Base-by-base conservation (phyloP, 2,797 vertebrate species). In the Xerus rutilus region DNA sequence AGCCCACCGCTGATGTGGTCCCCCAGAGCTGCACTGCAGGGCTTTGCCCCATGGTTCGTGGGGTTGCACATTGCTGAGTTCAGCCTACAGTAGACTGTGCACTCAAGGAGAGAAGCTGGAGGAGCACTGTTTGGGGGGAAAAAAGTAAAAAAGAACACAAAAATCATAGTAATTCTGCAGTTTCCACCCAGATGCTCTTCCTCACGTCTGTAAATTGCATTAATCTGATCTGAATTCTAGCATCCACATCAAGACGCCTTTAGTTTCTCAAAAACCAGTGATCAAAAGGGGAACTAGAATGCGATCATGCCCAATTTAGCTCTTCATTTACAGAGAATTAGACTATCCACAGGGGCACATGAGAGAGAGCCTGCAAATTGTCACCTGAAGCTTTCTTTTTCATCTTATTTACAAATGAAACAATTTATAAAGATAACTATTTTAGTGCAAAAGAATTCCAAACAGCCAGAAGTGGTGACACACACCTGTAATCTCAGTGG, bases 151-250 rank as follows among this genome's bases (percentile, higher is more conserved):
- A 49, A 25, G 59, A 65, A 52, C 45, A 32, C 9, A 86, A n/a
- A 89, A 35, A 47, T 73, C 0, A 39, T 11, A 65, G 21, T 12
- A 5, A 67, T 79, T n/a, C 5, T 49, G 64, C 15, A 12, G 17
- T 62, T 74, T 62, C 8, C 35, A 35, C 43, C 43, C 76, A 81
- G 65, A 49, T 14, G 28, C 32, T 90, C 23, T 43, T 69, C 28
- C 4, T 45, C 72, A 20, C 4, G 39, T 45, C 35, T 69, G 64
- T 5, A 73, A n/a, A 23, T 83, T 85, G 90, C 11, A 15, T 39
- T n/a, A 52, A 30, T 92, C 81, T 96, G 69, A 83, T 62, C 76
- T 87, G 89, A 87, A 70, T 87, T 86, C 57, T 83, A 72, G 89
- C 30, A 49, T 0, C 15, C 23, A 15, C 57, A 64, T 35, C 30